phyloP scores from a whole-genome alignment of 2,113 vertebrate genomes.

The Cephalopterus ornatus region DNA sequence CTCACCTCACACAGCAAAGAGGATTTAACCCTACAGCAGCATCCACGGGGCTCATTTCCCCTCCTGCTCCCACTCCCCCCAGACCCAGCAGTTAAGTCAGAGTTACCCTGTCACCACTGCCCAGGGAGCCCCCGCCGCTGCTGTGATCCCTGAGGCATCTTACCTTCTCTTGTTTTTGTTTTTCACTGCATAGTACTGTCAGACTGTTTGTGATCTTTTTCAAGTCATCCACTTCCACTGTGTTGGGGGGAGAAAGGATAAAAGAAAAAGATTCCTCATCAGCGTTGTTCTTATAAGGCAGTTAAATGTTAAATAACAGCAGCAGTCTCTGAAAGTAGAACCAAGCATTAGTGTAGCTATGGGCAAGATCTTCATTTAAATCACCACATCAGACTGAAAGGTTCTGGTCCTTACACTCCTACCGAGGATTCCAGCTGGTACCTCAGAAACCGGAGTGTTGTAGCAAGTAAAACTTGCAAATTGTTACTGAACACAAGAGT shows the following conservation, averaged over 20 bases:
- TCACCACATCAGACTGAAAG: not conserved
- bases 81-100: not conserved
- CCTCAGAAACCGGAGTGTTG: not conserved
- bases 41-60: not conserved
- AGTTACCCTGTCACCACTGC: not conserved
- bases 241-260: not conserved
- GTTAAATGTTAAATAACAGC: not conserved
- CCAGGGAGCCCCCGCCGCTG: not conserved
- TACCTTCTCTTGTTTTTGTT: slow-evolving; percentile 99
- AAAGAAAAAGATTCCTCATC: not conserved
- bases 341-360: not conserved
- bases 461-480: not conserved
- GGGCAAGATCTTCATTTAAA: not conserved
- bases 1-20: not conserved
- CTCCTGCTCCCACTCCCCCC: not conserved
- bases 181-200: slow-evolving; percentile 95
- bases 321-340: not conserved
- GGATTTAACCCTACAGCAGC: not conserved
- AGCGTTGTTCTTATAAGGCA: not conserved
- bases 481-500: not conserved
- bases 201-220: slow-evolving; percentile 96
- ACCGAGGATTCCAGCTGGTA: not conserved
- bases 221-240: slow-evolving; percentile 97
- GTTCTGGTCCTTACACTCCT: not conserved
- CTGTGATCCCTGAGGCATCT: not conserved